phyloP scores from a whole-genome alignment of 2,888 invertebrate genomes.

The Hymenopus coronatus region DNA sequence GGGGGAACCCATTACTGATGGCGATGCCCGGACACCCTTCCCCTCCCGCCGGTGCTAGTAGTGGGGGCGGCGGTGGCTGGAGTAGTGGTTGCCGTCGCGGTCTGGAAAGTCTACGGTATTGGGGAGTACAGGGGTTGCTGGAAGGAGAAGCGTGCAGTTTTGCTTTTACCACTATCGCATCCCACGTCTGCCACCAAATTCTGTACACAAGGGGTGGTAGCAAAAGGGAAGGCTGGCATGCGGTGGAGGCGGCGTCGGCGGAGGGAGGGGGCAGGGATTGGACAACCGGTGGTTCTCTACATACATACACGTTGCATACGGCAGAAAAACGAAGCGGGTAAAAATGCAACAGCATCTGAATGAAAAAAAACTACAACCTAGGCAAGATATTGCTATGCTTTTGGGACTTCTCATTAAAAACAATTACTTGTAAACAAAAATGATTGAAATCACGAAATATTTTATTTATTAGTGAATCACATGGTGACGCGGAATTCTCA shows the following conservation, averaged over 20 bases:
- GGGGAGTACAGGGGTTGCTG: not conserved
- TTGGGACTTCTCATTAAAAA: not conserved
- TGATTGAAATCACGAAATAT: conserved; percentile 29
- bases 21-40: not conserved
- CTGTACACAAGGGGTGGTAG: not conserved
- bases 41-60: not conserved
- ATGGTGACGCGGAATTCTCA: conserved; percentile 13
- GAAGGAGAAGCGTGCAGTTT: not conserved
- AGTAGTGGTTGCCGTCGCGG: not conserved
- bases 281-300: not conserved
- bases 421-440: conserved; percentile 20
- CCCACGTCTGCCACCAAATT: not conserved
- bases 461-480: conserved; percentile 26
- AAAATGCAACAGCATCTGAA: not conserved
- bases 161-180: not conserved
- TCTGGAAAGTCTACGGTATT: not conserved
- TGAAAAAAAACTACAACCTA: not conserved
- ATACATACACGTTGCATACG: not conserved
- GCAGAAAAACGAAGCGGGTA: not conserved
- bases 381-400: not conserved
- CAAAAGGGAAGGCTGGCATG: not conserved
- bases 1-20: conserved; percentile 25
- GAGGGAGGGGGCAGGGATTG: not conserved
- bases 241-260: not conserved
- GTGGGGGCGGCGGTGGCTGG: not conserved